Base-by-base conservation (phyloP, 2,888 invertebrate genomes). In the Silvanus unidentatus region DNA sequence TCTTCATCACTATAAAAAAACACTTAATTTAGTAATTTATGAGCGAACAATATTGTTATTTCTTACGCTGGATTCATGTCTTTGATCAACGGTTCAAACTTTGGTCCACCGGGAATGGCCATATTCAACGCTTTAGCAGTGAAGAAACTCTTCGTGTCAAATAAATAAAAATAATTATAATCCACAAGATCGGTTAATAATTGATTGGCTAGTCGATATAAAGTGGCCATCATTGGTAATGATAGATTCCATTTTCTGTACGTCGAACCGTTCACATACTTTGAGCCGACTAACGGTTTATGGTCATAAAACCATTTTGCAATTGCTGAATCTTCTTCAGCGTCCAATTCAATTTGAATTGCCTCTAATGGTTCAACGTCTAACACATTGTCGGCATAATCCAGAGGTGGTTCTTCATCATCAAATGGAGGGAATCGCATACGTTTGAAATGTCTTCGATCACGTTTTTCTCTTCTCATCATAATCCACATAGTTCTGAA, bases 401-500 rank as follows among this genome's bases (percentile, higher is more conserved):
- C 99, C 32, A 99, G 75, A 0, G 99, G 99, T 38, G 99, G 99
- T 75, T 99, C 99, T 73, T 99, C 99, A 72, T 99, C 99, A 70
- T 99, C 99, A 70, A 99, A 99, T 0, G 99, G 99, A 10, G 99
- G 99, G 70, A 99, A 99, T 57, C 99, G 79, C 99, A 99, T 99
- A 58, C 99, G 78, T 72, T 99, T 99, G 70, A 99, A 99, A 71
- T 99, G 99, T 22, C 98, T 82, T 68, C 99, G 87, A 76, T 99
- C 99, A 52, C 99, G 79, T 72, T 99, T 99, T 68, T 99, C 98
- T 58, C 99, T 81, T 57, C 99, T 79, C 98, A 99, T 98, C 97
- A 99, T 99, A 58, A 99, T 98, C 99, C 99, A 99, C 98, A 99
- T 99, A 1, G 98, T 95, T 35, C 87, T 87, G 35, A 2, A 43